Conservation (phyloP, 2,888 invertebrate species). For the Eurytoma adleriae region DNA sequence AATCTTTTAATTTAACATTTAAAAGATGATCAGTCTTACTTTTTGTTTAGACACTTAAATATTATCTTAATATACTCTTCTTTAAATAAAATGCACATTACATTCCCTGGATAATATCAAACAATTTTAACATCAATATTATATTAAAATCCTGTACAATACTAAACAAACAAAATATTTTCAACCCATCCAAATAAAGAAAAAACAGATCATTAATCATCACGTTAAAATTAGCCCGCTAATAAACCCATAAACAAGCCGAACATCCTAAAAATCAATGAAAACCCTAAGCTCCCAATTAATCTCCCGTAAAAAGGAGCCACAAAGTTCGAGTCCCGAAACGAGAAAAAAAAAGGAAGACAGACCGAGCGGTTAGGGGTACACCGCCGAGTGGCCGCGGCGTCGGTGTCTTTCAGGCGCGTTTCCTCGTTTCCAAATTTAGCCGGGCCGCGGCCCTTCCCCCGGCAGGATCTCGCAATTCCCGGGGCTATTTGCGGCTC, state of each 20-base stretch:
- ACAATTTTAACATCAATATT: no score
- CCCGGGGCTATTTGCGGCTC: slow-evolving; percentile 64
- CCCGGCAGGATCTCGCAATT: slow-evolving; percentile 63
- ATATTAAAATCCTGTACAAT: no score
- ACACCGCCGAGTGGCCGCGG: neutral
- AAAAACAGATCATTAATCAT: no score
- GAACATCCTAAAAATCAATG: slow-evolving; percentile 12
- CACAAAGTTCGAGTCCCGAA: neutral
- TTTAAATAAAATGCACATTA: no score
- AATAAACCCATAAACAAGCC: no score
- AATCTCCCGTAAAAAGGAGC: slow-evolving; percentile 4
- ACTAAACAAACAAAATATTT: no score
- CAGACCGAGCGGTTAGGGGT: neutral
- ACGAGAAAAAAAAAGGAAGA: neutral
- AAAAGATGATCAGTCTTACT: no score
- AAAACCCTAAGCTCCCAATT: neutral
- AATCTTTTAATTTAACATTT: no score
- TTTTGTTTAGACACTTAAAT: no score
- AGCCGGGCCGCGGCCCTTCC: slow-evolving; percentile 52
- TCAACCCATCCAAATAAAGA: no score
- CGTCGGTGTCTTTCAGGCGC: slow-evolving; percentile 44
- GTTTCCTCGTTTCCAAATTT: slow-evolving; percentile 71
- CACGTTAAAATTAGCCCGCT: neutral
- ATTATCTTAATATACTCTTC: no score
- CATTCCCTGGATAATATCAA: no score